phyloP scores from a whole-genome alignment of 2,888 invertebrate species.

The Drosophila sordidapex region DNA sequence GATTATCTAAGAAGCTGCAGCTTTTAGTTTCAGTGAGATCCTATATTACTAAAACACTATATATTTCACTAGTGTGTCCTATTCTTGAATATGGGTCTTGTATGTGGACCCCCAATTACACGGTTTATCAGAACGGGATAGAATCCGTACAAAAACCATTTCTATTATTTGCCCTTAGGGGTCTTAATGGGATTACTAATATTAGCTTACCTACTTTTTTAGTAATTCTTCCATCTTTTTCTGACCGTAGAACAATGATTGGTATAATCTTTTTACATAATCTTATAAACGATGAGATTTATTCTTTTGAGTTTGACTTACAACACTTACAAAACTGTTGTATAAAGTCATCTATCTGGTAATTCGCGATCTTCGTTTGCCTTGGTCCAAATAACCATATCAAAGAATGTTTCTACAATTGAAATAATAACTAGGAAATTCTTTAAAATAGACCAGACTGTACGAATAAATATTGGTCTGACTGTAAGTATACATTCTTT shows the following conservation, averaged over 20 bases:
- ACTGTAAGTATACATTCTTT: neutral
- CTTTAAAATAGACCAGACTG: neutral
- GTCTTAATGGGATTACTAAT: too few relatives aligned
- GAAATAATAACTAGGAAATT: too few relatives aligned
- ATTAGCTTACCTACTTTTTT: neutral
- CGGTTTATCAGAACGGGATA: too few relatives aligned
- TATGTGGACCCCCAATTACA: neutral
- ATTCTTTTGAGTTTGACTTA: too few relatives aligned
- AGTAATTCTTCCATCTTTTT: neutral
- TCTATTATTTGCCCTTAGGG: too few relatives aligned
- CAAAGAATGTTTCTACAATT: too few relatives aligned
- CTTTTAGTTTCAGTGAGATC: neutral
- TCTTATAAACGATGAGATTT: too few relatives aligned
- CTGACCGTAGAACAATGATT: neutral
- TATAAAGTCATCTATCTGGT: too few relatives aligned
- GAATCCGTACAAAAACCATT: neutral
- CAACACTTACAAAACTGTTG: too few relatives aligned
- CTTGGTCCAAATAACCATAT: too few relatives aligned
- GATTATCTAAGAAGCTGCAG: neutral
- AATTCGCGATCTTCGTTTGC: too few relatives aligned
- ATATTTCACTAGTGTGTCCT: neutral
- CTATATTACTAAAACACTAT: neutral
- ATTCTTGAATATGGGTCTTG: neutral
- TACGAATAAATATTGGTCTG: neutral
- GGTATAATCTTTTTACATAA: neutral